Percentiles rank a stretch among this genome's conserved stretches.
Evolutionary conservation across 2,888 invertebrate genomes (phyloP).

Genomic region (Chrysodeixis includens): DNA sequence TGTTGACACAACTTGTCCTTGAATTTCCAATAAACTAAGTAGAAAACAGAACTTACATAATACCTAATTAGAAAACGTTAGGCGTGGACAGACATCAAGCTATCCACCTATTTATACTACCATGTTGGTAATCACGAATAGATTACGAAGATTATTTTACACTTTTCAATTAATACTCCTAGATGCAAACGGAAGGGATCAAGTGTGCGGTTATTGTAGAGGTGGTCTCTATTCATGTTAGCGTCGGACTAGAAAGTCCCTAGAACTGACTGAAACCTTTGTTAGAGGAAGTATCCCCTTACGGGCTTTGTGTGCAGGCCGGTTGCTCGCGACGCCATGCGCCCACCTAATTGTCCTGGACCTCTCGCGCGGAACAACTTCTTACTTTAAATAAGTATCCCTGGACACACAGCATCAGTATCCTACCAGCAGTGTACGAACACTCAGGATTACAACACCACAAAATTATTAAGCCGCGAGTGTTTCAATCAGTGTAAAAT

Average conservation of each 20-base stretch:
- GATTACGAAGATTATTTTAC: not conserved
- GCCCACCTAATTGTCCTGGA: slow-evolving; percentile 78
- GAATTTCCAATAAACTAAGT: slow-evolving; percentile 3
- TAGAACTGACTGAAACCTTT: slow-evolving; percentile 78
- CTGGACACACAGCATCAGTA: slow-evolving; percentile 76
- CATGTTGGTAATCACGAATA: no score
- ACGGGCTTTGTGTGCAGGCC: slow-evolving; percentile 80
- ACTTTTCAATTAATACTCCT: not conserved
- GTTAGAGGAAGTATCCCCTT: slow-evolving; percentile 87
- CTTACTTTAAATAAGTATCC: slow-evolving; percentile 81
- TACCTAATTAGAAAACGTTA: slow-evolving; percentile 3
- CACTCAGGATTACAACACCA: slow-evolving; percentile 42
- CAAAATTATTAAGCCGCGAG: slow-evolving; percentile 45
- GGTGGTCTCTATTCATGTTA: slow-evolving; percentile 64
- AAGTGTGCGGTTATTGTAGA: slow-evolving; percentile 58
- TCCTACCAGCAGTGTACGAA: slow-evolving; percentile 62
- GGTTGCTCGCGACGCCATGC: slow-evolving; percentile 79
- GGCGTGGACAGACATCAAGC: no score
- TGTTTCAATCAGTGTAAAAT: slow-evolving; percentile 47
- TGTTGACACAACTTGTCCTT: slow-evolving; percentile 10
- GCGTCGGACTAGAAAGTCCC: slow-evolving; percentile 71
- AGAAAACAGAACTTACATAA: slow-evolving; percentile 8
- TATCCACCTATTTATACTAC: no score
- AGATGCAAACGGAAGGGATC: slow-evolving; percentile 11
- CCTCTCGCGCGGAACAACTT: slow-evolving; percentile 79